phyloP scores from a whole-genome alignment of 2,888 invertebrate species.

The Eilema sororculum region DNA sequence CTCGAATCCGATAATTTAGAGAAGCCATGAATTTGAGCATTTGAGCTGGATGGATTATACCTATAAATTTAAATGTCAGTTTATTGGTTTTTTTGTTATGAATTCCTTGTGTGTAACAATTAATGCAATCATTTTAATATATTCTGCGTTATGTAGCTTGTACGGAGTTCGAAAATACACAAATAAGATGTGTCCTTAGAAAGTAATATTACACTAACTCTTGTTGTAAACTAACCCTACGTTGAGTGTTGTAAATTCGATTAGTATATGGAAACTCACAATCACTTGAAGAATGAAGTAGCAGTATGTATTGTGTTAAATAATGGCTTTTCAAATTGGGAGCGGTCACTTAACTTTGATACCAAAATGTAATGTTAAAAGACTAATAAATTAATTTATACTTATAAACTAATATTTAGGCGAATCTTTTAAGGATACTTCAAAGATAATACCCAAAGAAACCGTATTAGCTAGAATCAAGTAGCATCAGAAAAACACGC shows the following conservation, averaged over 20 bases:
- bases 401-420: neutral
- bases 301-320: neutral
- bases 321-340: neutral
- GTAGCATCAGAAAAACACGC: conserved; percentile 38
- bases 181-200: neutral
- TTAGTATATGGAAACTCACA: neutral
- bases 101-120: neutral
- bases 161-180: neutral
- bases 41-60: conserved; percentile 23
- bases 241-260: neutral
- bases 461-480: conserved; percentile 24
- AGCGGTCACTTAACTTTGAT: neutral
- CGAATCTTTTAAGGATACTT: neutral
- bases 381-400: neutral
- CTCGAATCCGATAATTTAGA: conserved; percentile 54
- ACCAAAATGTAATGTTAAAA: neutral
- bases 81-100: neutral
- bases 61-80: neutral
- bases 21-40: conserved; percentile 44
- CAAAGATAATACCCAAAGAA: neutral
- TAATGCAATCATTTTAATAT: neutral
- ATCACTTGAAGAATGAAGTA: neutral
- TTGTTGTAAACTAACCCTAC: neutral
- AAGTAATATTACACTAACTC: neutral
- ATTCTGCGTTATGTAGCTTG: neutral